Percentiles rank a stretch among this genome's conserved stretches.
These are phyloP conservation scores for Oreocharis arfaki DNA, from an alignment of 2,113 vertebrate genomes.

Conservation along the genomic window DNA sequence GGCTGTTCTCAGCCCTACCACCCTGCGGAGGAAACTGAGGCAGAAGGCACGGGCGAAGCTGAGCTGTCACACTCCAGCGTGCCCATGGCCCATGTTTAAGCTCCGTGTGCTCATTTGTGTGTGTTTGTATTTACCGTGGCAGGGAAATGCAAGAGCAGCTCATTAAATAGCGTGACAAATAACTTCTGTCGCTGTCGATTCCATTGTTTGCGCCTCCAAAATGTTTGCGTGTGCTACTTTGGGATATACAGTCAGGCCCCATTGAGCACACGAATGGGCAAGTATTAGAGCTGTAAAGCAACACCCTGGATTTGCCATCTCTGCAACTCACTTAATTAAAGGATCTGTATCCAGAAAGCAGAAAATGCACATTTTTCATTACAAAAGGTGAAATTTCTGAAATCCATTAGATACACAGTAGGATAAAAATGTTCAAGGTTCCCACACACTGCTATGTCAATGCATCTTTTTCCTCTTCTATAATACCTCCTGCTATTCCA, in stretches of 20 bases:
- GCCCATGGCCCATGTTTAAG: neutral
- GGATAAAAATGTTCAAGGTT: slow-evolving; percentile 45
- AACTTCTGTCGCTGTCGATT: slow-evolving; percentile 9
- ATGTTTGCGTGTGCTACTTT: slow-evolving; percentile 50
- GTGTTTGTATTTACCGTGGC: slow-evolving; percentile 5
- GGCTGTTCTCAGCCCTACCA: neutral
- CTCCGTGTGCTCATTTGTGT: neutral
- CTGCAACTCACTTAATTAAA: slow-evolving; percentile 59
- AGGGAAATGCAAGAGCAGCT: slow-evolving; percentile 37
- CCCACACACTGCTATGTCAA: slow-evolving; percentile 35
- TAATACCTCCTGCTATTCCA: slow-evolving; percentile 26
- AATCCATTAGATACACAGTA: slow-evolving; percentile 57
- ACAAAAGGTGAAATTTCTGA: slow-evolving; percentile 48
- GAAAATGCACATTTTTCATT: slow-evolving; percentile 33
- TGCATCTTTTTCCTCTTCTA: slow-evolving; percentile 15
- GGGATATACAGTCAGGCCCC: slow-evolving; percentile 22
- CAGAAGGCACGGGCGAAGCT: neutral
- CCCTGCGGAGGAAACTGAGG: slow-evolving; percentile 6
- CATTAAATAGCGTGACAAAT: slow-evolving; percentile 37
- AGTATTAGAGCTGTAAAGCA: slow-evolving; percentile 36
- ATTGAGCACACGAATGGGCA: slow-evolving; percentile 24
- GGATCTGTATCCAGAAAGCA: slow-evolving; percentile 37
- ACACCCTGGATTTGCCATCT: slow-evolving; percentile 45
- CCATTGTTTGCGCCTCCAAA: slow-evolving; percentile 39
- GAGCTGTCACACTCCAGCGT: neutral